Conservation (phyloP, 1,140 invertebrate genomes). For the Zaprionus inermis region DNA sequence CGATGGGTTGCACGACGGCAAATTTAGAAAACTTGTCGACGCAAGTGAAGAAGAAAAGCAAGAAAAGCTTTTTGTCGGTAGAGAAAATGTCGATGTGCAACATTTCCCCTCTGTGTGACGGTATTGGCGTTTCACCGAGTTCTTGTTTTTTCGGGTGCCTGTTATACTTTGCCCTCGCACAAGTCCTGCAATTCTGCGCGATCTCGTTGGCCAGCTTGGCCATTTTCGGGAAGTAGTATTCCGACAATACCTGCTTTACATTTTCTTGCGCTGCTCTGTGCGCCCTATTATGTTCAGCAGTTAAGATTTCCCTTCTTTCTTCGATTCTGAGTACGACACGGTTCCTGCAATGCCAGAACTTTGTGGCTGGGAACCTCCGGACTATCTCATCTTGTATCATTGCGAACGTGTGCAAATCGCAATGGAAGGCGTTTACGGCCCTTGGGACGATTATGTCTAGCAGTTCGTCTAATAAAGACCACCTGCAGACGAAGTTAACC, state of each 20-base stretch:
- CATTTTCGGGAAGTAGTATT: slow-evolving; percentile 15
- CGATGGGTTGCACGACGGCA: not conserved
- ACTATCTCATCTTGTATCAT: slow-evolving; percentile 19
- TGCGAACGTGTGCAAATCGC: slow-evolving; percentile 33
- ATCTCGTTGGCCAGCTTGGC: not conserved
- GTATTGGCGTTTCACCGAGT: no score
- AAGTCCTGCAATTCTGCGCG: slow-evolving; percentile 45
- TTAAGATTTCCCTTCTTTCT: slow-evolving; percentile 36
- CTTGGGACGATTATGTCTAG: slow-evolving; percentile 5
- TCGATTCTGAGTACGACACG: slow-evolving; percentile 6
- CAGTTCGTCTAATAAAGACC: not conserved
- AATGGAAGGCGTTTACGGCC: slow-evolving; percentile 17
- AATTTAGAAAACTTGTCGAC: slow-evolving; percentile 31
- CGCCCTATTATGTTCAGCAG: slow-evolving; percentile 25
- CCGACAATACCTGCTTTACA: slow-evolving; percentile 10
- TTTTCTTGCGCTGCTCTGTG: slow-evolving; percentile 25
- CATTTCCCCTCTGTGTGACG: no score
- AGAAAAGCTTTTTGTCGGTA: no score
- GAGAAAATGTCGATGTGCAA: no score
- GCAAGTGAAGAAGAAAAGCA: slow-evolving; percentile 3
- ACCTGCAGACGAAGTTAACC: no score
- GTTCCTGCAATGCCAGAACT: slow-evolving; percentile 36
- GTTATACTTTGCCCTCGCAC: not conserved
- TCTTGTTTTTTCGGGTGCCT: slow-evolving; percentile 25
- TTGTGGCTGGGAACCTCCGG: slow-evolving; percentile 23